Evolutionary conservation across 1,140 invertebrate species (phyloP).

Genomic region (Piezodorus guildinii): DNA sequence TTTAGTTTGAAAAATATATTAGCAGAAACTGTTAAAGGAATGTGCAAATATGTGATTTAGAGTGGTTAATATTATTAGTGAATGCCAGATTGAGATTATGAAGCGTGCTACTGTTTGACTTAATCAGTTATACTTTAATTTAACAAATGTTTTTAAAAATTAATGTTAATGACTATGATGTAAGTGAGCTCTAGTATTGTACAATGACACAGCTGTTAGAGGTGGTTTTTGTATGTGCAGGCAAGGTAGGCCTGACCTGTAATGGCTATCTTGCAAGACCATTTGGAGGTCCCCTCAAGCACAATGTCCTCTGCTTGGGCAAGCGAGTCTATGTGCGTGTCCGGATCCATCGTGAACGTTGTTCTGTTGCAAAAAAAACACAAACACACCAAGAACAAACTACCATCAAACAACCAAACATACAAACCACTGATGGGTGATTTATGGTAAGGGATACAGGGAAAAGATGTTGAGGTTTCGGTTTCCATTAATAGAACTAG

Average conservation of each 20-base stretch:
- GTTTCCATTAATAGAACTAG: not conserved
- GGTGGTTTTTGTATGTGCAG: constrained; percentile 2
- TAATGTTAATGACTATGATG: not conserved
- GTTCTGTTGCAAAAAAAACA: constrained; percentile 48
- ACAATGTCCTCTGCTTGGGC: constrained; percentile 95
- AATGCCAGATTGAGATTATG: not conserved
- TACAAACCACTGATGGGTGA: constrained; percentile 4
- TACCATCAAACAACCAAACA: constrained; percentile 14
- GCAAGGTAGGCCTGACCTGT: constrained; percentile 57
- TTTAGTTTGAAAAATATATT: no score
- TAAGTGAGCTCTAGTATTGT: constrained; percentile 13
- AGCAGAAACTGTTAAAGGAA: no score
- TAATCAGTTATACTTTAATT: no score
- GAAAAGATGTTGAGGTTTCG: not conserved
- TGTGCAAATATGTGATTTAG: no score
- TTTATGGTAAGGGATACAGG: not conserved
- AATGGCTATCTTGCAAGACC: constrained; percentile 99
- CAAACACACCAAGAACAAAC: constrained; percentile 34
- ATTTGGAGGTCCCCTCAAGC: constrained; percentile 98
- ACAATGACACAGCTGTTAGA: constrained; percentile 21
- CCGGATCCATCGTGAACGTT: constrained; percentile 95
- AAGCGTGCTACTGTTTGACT: not conserved
- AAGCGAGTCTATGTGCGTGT: constrained; percentile 96
- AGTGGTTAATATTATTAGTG: not conserved
- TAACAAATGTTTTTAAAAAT: not conserved